A percentile compares a stretch with the other conserved stretches of the same genome.
These are phyloP conservation scores for Syngnathus floridae DNA, from an alignment of 2,113 vertebrate genomes.

Conservation along the genomic window DNA sequence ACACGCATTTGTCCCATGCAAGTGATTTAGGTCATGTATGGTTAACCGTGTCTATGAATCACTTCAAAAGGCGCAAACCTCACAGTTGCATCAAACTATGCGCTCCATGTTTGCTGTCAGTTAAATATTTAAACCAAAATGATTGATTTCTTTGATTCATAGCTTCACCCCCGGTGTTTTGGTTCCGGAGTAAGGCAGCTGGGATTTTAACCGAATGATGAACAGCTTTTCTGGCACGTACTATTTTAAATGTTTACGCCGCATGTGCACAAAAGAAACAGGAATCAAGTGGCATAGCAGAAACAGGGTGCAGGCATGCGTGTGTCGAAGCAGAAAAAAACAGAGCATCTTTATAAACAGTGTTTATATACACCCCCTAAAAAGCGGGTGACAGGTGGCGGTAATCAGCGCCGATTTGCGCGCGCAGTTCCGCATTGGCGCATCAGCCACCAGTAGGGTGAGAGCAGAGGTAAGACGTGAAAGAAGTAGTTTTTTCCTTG, in stretches of 20 bases:
- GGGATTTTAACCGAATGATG: background rate
- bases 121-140: slow-evolving; percentile 54
- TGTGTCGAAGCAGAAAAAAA: too few species aligned
- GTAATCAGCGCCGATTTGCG: too few species aligned
- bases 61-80: slow-evolving; percentile 2
- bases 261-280: background rate
- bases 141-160: slow-evolving; percentile 48
- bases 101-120: slow-evolving; percentile 46
- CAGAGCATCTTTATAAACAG: too few species aligned
- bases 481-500: too few species aligned
- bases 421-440: too few species aligned
- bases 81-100: slow-evolving; percentile 22
- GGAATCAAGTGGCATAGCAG: background rate
- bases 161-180: slow-evolving; percentile 13
- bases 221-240: background rate
- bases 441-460: too few species aligned
- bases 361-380: too few species aligned
- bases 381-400: too few species aligned
- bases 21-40: slow-evolving; percentile 1
- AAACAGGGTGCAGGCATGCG: too few species aligned
- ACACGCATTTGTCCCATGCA: background rate
- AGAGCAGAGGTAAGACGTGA: too few species aligned
- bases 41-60: slow-evolving; percentile 5
- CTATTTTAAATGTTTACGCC: background rate
- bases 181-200: background rate